Evolutionary conservation across 2,797 vertebrate genomes (phyloP).

Genomic region (Nasua narica): DNA sequence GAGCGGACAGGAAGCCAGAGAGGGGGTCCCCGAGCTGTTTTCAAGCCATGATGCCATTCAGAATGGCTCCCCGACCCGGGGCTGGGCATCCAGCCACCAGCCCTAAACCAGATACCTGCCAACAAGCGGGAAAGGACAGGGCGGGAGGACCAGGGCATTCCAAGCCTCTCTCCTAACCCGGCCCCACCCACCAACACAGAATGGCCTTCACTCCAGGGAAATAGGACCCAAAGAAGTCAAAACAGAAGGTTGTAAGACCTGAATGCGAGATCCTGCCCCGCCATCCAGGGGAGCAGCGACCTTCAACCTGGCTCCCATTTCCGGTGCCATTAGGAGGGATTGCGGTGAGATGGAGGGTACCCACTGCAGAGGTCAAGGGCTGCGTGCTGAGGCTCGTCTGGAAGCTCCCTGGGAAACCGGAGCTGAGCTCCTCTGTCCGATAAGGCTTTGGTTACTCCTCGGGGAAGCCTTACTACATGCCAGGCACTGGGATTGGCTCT

Average conservation of each 20-base stretch:
- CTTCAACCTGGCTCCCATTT: not conserved
- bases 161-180: not conserved
- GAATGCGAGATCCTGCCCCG: not conserved
- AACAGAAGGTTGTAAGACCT: not conserved
- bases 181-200: not conserved
- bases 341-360: accelerated
- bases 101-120: not conserved
- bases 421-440: not conserved
- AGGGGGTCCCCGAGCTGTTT: not conserved
- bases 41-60: not conserved
- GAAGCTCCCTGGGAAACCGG: not conserved
- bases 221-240: not conserved
- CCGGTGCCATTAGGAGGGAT: accelerated
- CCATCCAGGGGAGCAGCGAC: not conserved
- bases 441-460: not conserved
- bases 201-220: not conserved
- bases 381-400: not conserved
- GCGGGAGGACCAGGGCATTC: not conserved
- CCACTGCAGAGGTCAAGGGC: not conserved
- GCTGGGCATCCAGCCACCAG: not conserved
- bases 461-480: accelerated
- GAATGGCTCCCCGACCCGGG: not conserved
- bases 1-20: not conserved
- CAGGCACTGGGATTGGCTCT: not conserved
- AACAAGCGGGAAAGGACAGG: not conserved